phyloP scores from a whole-genome alignment of 2,888 invertebrate genomes.

The Polymixis flavicincta region DNA sequence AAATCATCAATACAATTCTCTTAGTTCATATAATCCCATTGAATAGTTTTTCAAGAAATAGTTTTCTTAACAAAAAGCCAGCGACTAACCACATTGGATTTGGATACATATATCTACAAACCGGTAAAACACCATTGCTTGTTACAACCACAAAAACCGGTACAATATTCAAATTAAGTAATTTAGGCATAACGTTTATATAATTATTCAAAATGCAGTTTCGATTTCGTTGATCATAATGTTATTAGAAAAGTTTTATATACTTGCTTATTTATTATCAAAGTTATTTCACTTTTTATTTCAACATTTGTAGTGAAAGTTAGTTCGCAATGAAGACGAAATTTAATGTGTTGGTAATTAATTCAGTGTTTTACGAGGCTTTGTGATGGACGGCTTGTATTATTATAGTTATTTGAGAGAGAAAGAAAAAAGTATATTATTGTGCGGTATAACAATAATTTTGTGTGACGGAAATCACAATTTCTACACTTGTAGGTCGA shows the following conservation, averaged over 20 bases:
- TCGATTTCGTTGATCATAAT: constrained; percentile 58
- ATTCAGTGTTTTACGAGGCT: constrained; percentile 49
- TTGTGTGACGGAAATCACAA: not conserved
- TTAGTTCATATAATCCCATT: too few species aligned
- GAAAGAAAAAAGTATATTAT: constrained; percentile 22
- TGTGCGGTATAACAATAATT: constrained; percentile 4
- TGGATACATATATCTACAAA: constrained; percentile 20
- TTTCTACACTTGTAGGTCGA: not conserved
- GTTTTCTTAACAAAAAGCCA: not conserved
- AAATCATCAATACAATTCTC: too few species aligned
- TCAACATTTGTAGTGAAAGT: constrained; percentile 55
- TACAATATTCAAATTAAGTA: constrained; percentile 44
- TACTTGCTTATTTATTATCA: constrained; percentile 30
- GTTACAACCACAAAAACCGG: constrained; percentile 42
- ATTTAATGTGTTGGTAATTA: constrained; percentile 46
- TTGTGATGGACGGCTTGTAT: constrained; percentile 28
- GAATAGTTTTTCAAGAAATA: too few species aligned
- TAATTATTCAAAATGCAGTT: constrained; percentile 52
- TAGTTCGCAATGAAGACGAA: constrained; percentile 30
- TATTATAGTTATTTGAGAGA: constrained; percentile 30
- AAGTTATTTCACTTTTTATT: constrained; percentile 57
- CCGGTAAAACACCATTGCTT: constrained; percentile 39
- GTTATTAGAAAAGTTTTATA: constrained; percentile 45
- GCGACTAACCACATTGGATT: constrained; percentile 2
- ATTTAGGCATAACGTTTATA: constrained; percentile 47